Base-by-base conservation (phyloP, 2,797 vertebrate species). In the Miichthys miiuy region DNA sequence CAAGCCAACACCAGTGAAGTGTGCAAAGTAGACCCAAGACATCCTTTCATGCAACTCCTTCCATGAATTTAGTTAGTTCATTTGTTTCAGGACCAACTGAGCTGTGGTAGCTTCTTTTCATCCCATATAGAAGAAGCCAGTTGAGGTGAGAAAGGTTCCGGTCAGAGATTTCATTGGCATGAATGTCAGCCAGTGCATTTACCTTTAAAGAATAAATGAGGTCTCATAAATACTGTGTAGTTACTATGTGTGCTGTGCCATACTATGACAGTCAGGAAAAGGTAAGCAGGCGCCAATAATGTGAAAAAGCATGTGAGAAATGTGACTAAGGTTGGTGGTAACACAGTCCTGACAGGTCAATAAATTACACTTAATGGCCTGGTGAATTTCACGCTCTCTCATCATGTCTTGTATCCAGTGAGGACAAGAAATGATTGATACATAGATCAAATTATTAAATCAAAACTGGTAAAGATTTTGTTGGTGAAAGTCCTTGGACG, bases 341-440 rank as follows among this genome's bases (percentile, higher is more conserved):
- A 79, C 61, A 46, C 57, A 51, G 73, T 68, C 77, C 63, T 88
- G 88, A 89, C 91, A 86, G 66, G 64, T 75, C 76, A 75, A 71
- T 90, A 81, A 84, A 90, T 89, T 46, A 63, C 41, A 44, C 9
- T 61, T n/a, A 76, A 91, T 68, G 63, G 88, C 68, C 72, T 79
- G 68, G 3, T 80, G 87, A 85, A 67, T 86, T 86, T 70, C 63
- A 76, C 18, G 14, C 30, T 8, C 71, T 66, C 62, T 72, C 51
- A 14, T 60, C 30, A 34, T 42, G 21, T 27, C 14, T 68, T 57
- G 10, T 23, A 56, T 75, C 55, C 27, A 42, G 58, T 38, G 62
- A 38, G 25, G 51, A 72, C 5, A n/a, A 52, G 42, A 65, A 64
- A 56, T 68, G 11, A 81, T 51, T 70, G 66, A 2, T 47, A n/a